Evolutionary conservation across 2,797 vertebrate species (phyloP).

Genomic region (Bucorvus abyssinicus): DNA sequence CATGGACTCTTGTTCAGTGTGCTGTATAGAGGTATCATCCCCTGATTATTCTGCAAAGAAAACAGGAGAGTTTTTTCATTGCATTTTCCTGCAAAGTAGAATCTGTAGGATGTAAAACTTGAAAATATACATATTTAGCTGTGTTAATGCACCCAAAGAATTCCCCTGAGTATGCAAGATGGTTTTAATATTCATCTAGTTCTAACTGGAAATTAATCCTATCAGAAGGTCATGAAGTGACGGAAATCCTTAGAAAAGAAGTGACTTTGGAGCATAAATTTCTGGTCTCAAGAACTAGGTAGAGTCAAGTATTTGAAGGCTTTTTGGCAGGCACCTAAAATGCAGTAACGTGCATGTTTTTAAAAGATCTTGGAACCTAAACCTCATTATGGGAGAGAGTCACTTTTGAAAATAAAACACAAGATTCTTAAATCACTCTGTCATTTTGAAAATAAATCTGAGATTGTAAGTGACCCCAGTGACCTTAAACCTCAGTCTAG

Average conservation of each 20-base stretch:
- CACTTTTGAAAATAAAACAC: background rate
- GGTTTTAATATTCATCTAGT: background rate
- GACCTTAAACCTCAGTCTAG: slow-evolving; percentile 3
- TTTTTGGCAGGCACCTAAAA: background rate
- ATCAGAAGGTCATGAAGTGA: background rate
- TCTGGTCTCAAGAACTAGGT: background rate
- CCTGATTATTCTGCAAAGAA: background rate
- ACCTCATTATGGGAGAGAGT: background rate
- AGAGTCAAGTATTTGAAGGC: background rate
- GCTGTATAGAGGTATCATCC: background rate
- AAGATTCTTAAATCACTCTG: slow-evolving; percentile 37
- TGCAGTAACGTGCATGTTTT: background rate
- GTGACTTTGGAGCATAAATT: background rate
- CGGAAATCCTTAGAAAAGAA: background rate
- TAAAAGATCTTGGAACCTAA: slow-evolving; percentile 3
- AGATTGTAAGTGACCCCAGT: background rate
- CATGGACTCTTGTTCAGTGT: background rate
- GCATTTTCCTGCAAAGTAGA: too few relatives aligned
- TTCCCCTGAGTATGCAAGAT: background rate
- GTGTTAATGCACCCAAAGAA: background rate
- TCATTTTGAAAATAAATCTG: slow-evolving; percentile 40
- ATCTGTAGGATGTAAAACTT: background rate
- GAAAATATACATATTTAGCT: background rate
- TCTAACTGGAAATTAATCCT: background rate
- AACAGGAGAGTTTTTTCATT: too few relatives aligned